Evolutionary conservation across 53 echinoderm and acorn worm genomes (phyloP).

Genomic region (Patiria pectinifera): DNA sequence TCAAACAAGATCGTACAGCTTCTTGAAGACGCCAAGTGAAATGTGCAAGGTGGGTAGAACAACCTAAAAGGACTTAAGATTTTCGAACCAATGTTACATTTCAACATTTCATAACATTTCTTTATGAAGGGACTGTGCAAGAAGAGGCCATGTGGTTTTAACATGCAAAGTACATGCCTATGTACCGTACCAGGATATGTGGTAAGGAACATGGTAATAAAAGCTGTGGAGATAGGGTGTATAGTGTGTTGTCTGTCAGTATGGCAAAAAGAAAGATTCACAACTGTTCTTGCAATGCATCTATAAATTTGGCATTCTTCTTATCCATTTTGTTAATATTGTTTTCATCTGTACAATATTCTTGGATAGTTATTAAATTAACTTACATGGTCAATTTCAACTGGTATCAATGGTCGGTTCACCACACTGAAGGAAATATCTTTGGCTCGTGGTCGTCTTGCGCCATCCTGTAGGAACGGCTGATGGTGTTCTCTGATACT

Average conservation of each 20-base stretch:
- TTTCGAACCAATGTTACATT: neutral
- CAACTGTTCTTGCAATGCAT: no score
- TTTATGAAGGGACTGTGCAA: neutral
- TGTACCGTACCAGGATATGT: no score
- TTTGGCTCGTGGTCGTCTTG: slow-evolving; percentile 8
- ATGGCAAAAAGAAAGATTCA: no score
- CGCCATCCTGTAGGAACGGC: neutral
- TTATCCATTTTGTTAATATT: no score
- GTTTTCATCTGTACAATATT: no score
- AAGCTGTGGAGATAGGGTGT: no score
- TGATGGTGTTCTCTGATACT: slow-evolving; percentile 3
- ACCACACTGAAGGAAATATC: slow-evolving; percentile 36
- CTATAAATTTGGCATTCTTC: no score
- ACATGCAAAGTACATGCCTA: neutral
- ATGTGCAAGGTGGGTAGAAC: neutral
- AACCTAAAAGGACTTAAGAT: neutral
- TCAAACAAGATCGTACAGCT: slow-evolving; percentile 6
- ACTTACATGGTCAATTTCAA: slow-evolving; percentile 47
- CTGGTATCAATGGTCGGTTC: slow-evolving; percentile 18
- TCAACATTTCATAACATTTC: neutral
- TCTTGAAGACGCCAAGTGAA: neutral
- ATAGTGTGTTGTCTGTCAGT: no score
- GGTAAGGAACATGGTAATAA: neutral
- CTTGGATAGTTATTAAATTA: neutral
- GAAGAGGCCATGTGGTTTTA: neutral